Evolutionary conservation across 2,797 vertebrate species (phyloP), one percentile per base, ranked within the genome.

Genomic region (Enteromius treurensis): DNA sequence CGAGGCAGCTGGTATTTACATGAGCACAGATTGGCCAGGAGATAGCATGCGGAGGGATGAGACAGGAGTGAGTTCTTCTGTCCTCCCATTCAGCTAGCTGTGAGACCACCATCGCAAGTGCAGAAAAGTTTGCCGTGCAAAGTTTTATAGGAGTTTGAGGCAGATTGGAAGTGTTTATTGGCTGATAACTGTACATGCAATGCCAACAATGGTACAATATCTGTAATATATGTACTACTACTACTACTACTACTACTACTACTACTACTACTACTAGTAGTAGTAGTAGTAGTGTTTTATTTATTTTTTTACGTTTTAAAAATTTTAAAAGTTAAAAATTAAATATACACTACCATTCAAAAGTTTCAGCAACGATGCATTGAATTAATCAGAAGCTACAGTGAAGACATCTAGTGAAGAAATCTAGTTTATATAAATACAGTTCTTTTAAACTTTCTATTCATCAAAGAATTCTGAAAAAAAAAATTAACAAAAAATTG

Each of bases 1-100:
- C 85, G n/a, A 85, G 71, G 90, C 82, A 77, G 87, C 88, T 89
- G 88, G 86, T 92, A 90, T 91, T 92, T 91, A 89, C 69, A 76
- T 85, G 89, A 87, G 78, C 68, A 81, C 86, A 89, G 88, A 82
- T 88, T 85, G 88, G 81, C 83, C 87, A 89, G 65, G 83, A 87
- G 85, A 84, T 11, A 29, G 42, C 86, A 85, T 86, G 87, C 70
- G 82, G 80, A 85, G 68, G 62, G 68, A 84, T 85, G 67, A 89
- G 78, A 62, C 13, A 29, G 21, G 71, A 82, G 69, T 32, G 49
- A 49, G 77, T 69, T 67, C 79, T 37, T 51, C 37, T 60, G 17
- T 37, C 7, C 37, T n/a, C 77, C 19, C 67, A 81, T 60, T 80
- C 73, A 67, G 34, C 23, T 82, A 15, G 55, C 37, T 42, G 47